These are phyloP conservation scores for Archocentrus centrarchus DNA, from an alignment of 2,113 vertebrate species.

Conservation along the genomic window DNA sequence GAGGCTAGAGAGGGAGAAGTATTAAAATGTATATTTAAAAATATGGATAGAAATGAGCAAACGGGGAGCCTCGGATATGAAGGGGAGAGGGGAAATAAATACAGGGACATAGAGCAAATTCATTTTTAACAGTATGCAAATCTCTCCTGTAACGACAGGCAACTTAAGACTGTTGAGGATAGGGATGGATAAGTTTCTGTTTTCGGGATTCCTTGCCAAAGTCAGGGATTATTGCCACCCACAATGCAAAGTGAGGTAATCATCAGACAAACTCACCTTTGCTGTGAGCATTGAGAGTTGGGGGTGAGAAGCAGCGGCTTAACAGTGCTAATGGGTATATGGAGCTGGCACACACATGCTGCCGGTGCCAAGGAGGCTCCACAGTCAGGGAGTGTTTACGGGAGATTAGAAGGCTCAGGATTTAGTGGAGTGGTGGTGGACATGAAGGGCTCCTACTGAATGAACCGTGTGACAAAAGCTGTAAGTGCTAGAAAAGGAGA, in stretches of 20 bases:
- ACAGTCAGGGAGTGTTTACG: conserved; percentile 60
- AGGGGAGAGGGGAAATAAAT: not conserved
- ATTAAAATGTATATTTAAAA: not conserved
- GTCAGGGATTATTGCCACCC: conserved; percentile 49
- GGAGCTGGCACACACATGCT: conserved; percentile 47
- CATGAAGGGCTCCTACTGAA: conserved; percentile 50
- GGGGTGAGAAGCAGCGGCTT: conserved; percentile 31
- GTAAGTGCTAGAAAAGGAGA: not conserved
- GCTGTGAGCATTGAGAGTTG: conserved; percentile 19
- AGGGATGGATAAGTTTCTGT: conserved; percentile 30
- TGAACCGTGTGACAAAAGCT: conserved; percentile 26
- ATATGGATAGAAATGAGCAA: not conserved
- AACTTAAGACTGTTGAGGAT: conserved; percentile 11
- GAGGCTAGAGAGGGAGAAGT: conserved; percentile 24
- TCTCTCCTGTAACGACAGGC: conserved; percentile 17
- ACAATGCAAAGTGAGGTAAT: conserved; percentile 51
- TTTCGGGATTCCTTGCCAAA: conserved; percentile 39
- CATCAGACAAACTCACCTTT: conserved; percentile 59
- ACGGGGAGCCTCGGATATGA: not conserved
- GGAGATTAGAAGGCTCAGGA: conserved; percentile 66
- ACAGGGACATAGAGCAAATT: conserved; percentile 1
- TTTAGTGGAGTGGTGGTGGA: conserved; percentile 53
- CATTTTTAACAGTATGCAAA: conserved; percentile 32
- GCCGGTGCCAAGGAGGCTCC: conserved; percentile 52
- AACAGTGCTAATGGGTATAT: conserved; percentile 56